Evolutionary conservation across 2,113 vertebrate species (phyloP).

Genomic region (Aegotheles bennettii): DNA sequence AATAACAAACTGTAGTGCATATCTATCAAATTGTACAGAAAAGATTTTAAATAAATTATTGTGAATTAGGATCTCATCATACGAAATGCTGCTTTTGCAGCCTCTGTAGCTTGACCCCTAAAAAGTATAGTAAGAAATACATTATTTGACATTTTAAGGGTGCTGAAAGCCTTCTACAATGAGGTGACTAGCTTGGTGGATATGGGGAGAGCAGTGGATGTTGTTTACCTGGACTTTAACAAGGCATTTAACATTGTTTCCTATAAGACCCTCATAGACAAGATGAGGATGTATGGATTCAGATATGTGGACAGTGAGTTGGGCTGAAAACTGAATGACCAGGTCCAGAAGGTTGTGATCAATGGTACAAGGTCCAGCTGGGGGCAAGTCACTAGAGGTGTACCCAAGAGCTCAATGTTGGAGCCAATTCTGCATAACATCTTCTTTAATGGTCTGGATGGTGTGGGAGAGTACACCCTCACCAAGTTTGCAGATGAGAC

Average conservation of each 20-base stretch:
- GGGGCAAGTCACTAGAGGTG: background rate
- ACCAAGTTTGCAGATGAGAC: background rate
- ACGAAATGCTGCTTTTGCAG: background rate
- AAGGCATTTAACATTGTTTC: background rate
- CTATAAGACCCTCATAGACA: background rate
- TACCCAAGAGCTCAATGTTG: background rate
- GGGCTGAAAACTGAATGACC: background rate
- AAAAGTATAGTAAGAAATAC: background rate
- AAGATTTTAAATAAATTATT: background rate
- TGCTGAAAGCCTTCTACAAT: background rate
- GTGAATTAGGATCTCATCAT: background rate
- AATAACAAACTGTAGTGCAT: background rate
- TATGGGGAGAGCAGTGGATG: background rate
- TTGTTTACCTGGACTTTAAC: background rate
- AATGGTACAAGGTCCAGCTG: background rate
- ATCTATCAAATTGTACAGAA: background rate
- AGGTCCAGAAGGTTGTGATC: background rate
- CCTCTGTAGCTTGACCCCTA: background rate
- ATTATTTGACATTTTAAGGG: background rate
- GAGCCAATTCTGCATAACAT: background rate
- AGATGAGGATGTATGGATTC: background rate
- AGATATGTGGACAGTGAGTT: background rate
- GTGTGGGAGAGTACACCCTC: background rate
- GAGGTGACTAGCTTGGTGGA: background rate
- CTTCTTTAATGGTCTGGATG: background rate